Conservation (phyloP, 2,113 vertebrate genomes). For the Leptodactylus fuscus region DNA sequence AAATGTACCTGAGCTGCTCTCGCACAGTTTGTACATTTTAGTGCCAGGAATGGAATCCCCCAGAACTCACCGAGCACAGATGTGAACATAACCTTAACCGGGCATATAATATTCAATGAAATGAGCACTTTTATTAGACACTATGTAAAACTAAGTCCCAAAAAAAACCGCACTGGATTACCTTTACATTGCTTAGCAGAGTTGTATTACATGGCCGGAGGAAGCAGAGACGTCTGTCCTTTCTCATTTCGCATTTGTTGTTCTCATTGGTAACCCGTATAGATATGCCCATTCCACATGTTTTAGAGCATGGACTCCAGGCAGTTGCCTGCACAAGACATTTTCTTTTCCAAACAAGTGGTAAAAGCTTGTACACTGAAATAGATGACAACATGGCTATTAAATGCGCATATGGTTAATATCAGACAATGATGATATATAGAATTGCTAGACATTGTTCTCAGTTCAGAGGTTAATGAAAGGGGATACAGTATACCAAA, state of each 20-base stretch:
- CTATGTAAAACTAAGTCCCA: background rate
- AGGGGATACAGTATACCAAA: background rate
- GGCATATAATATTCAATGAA: no score
- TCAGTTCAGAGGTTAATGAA: background rate
- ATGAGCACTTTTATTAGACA: background rate
- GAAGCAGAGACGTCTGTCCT: conserved; percentile 87
- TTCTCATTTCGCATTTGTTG: conserved; percentile 88
- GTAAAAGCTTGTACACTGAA: conserved; percentile 90
- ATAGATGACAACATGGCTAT: conserved; percentile 42
- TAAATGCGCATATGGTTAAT: background rate
- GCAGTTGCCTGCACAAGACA: conserved; percentile 91
- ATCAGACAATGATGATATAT: background rate
- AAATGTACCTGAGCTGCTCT: no score
- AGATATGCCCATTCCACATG: conserved; percentile 92
- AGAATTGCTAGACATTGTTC: background rate
- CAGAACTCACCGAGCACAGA: no score
- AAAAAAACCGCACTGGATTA: conserved; percentile 67
- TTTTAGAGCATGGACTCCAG: conserved; percentile 92
- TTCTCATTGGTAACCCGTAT: conserved; percentile 90
- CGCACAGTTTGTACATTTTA: no score
- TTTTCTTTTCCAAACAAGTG: conserved; percentile 89
- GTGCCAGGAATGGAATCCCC: no score
- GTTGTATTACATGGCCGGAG: conserved; percentile 85
- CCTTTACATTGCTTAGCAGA: conserved; percentile 80
- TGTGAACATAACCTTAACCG: no score